phyloP scores from a whole-genome alignment of 2,113 vertebrate species.

The Oncorhynchus keta region DNA sequence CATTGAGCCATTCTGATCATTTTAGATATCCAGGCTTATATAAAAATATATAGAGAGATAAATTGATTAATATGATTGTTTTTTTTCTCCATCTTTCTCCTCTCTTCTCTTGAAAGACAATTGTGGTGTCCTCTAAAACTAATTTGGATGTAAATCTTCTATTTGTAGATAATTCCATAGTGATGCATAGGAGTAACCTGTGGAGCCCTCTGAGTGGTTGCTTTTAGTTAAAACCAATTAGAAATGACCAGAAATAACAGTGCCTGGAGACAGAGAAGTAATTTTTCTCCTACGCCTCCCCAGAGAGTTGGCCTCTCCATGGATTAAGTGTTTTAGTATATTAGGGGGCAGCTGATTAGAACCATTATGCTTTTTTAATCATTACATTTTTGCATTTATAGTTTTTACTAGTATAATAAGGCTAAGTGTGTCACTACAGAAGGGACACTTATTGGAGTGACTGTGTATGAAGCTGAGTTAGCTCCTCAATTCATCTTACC shows the following conservation, averaged over 20 bases:
- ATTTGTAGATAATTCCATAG: slow-evolving; percentile 76
- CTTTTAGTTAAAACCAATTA: slow-evolving; percentile 86
- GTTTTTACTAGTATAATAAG: slow-evolving; percentile 70
- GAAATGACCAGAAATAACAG: slow-evolving; percentile 86
- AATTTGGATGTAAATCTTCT: slow-evolving; percentile 80
- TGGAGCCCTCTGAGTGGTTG: slow-evolving; percentile 75
- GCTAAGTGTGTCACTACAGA: slow-evolving; percentile 77
- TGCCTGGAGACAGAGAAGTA: slow-evolving; percentile 81
- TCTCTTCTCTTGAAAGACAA: slow-evolving; percentile 67
- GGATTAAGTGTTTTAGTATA: slow-evolving; percentile 83
- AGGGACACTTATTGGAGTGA: slow-evolving; percentile 56
- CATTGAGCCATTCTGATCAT: background rate
- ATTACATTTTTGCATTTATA: slow-evolving; percentile 74
- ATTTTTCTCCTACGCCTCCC: slow-evolving; percentile 79
- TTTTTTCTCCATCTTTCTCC: slow-evolving; percentile 51
- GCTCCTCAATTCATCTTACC: background rate
- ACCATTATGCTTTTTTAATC: slow-evolving; percentile 79
- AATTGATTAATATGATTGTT: slow-evolving; percentile 39
- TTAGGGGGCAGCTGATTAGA: slow-evolving; percentile 81
- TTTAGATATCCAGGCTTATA: background rate
- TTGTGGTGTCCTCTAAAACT: slow-evolving; percentile 78
- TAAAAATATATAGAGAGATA: too few relatives aligned
- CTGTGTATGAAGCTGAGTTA: slow-evolving; percentile 65
- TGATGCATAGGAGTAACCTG: slow-evolving; percentile 76
- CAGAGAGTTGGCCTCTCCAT: slow-evolving; percentile 76